Evolutionary conservation across 1,140 invertebrate species (phyloP), one percentile per base, ranked within the genome.

Genomic region (Pentalonia nigronervosa): DNA sequence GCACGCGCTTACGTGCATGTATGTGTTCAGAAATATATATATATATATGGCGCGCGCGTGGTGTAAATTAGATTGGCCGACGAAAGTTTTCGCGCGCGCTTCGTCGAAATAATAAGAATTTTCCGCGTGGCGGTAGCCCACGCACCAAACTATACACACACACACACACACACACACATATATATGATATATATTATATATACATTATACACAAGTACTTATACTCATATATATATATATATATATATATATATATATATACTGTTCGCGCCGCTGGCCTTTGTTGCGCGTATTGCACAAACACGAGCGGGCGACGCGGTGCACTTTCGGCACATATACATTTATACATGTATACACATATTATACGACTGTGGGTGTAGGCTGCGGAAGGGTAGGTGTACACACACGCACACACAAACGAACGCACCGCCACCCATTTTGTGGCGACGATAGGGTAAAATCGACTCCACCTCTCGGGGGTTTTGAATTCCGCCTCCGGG

Each of bases 381-480:
- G 0, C 2, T 50, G 30, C 48, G 36, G 25, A 4, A 4, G 87
- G 87, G 47, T 36, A 50, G 86, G 48, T 53, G 36, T 47, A 91
- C 23, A 60, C 53, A 90, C 89, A 11, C 89, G 60, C 89, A 67
- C n/a, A 36, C 56, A 67, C 30, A 76, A 76, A 20, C 60, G 60
- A 76, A 17, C 41, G 60, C 90, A 48, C 90, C 60, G 89, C 89
- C 91, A 93, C 91, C 91, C 91, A 93, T 93, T 93, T 93, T 93
- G 91, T 23, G 91, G 81, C 81, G 81, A 86, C 91, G 81, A 93
- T 93, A 93, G 91, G 91, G 76, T 86, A 93, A 93, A 93, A 93
- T 93, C 81, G 94, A 95, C 95, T 95, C 95, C 94, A 93, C 94
- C 95, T 95, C 95, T 95, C 94, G 86, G 45, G 94, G 94, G 94